Conservation (phyloP, 2,113 vertebrate species). For the Cichladusa arquata region DNA sequence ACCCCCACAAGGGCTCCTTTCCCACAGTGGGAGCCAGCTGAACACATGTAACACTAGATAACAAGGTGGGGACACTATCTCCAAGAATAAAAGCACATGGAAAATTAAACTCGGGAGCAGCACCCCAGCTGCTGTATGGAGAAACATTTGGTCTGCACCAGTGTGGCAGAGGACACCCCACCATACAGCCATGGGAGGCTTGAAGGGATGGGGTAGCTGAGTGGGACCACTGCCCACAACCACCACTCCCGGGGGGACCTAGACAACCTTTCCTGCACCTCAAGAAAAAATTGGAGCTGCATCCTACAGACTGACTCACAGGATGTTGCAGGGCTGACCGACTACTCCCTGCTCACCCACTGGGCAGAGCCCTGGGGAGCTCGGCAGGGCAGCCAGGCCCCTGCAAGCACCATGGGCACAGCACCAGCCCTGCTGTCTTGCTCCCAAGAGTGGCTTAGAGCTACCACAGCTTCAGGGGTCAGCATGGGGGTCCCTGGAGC, state of each 20-base stretch:
- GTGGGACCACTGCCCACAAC: neutral
- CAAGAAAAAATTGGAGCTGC: neutral
- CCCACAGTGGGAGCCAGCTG: neutral
- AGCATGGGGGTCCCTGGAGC: too few species aligned
- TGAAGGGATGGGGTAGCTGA: neutral
- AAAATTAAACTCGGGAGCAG: neutral
- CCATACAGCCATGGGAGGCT: rapidly evolving
- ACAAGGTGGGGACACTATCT: rapidly evolving
- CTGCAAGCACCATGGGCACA: rapidly evolving
- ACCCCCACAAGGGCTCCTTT: neutral
- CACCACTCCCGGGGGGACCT: neutral
- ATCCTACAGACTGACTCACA: rapidly evolving
- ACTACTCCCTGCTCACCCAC: neutral
- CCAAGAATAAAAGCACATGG: neutral
- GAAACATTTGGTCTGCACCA: neutral
- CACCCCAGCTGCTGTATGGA: rapidly evolving
- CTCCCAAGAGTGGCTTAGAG: neutral
- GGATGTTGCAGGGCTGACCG: rapidly evolving
- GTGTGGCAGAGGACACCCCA: neutral
- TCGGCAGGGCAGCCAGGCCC: neutral
- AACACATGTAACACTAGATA: neutral
- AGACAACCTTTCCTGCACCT: neutral
- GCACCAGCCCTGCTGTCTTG: neutral
- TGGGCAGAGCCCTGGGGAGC: neutral
- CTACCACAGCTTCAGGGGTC: neutral